These are phyloP conservation scores for Callipepla californica DNA, from an alignment of 2,113 vertebrate species.

Conservation along the genomic window DNA sequence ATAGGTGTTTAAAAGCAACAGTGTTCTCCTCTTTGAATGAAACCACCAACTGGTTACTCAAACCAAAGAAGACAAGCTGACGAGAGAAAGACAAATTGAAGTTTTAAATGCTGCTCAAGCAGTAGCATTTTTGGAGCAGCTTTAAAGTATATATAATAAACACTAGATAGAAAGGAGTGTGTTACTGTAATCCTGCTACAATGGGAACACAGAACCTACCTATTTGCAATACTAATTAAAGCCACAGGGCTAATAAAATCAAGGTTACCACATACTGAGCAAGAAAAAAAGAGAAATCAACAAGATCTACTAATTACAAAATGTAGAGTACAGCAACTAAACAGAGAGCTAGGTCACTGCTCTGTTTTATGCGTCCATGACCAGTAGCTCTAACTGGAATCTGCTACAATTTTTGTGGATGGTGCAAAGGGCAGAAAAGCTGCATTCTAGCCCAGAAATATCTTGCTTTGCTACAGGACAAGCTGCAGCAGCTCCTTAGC, in stretches of 20 bases:
- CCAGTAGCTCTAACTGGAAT: neutral
- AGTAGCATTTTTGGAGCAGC: neutral
- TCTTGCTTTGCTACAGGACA: neutral
- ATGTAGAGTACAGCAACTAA: neutral
- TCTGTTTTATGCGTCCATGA: neutral
- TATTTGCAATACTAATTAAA: neutral
- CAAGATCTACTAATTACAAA: neutral
- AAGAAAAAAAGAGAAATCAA: neutral
- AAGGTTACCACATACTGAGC: neutral
- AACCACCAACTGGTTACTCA: slow-evolving; percentile 96
- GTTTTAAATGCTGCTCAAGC: neutral
- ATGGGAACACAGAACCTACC: neutral
- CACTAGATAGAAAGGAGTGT: neutral
- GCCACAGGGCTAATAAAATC: neutral
- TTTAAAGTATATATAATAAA: neutral
- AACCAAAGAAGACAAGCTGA: slow-evolving; percentile 92
- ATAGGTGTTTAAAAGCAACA: slow-evolving; percentile 91
- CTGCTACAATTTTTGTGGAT: neutral
- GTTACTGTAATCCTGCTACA: neutral
- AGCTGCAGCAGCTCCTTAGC: neutral
- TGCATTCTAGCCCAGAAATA: neutral
- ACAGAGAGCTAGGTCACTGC: neutral
- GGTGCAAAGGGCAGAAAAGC: neutral
- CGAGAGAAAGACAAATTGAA: neutral
- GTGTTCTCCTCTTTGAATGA: slow-evolving; percentile 94